Conservation (phyloP, 2,888 invertebrate species). For the Stenodera caucasica region DNA sequence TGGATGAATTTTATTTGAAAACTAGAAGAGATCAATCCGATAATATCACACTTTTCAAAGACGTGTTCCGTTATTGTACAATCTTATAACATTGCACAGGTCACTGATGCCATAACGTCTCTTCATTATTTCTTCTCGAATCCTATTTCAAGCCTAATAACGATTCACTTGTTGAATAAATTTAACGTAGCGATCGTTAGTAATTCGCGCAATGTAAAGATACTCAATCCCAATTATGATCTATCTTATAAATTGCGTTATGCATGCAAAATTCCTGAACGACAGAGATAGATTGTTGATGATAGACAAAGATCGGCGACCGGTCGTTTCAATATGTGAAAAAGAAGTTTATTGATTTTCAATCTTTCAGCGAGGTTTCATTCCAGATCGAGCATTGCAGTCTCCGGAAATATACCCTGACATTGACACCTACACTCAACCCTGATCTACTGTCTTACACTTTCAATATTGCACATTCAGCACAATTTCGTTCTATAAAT, state of each 20-base stretch:
- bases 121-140: background rate
- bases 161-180: background rate
- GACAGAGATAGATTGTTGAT: conserved; percentile 2
- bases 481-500: no score
- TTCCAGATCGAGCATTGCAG: background rate
- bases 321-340: conserved; percentile 36
- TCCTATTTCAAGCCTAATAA: background rate
- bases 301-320: conserved; percentile 36
- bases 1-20: background rate
- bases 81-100: background rate
- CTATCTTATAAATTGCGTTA: conserved; percentile 43
- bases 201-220: conserved; percentile 32
- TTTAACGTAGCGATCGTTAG: conserved; percentile 24
- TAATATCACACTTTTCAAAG: background rate
- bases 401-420: background rate
- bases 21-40: background rate
- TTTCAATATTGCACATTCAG: background rate
- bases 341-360: no score
- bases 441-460: background rate
- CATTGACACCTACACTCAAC: background rate
- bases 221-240: conserved; percentile 43
- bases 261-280: conserved; percentile 42
- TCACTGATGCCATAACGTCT: background rate
- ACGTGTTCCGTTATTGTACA: background rate
- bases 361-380: background rate